Conservation (phyloP, 2,797 vertebrate genomes). For the Menidia menidia region DNA sequence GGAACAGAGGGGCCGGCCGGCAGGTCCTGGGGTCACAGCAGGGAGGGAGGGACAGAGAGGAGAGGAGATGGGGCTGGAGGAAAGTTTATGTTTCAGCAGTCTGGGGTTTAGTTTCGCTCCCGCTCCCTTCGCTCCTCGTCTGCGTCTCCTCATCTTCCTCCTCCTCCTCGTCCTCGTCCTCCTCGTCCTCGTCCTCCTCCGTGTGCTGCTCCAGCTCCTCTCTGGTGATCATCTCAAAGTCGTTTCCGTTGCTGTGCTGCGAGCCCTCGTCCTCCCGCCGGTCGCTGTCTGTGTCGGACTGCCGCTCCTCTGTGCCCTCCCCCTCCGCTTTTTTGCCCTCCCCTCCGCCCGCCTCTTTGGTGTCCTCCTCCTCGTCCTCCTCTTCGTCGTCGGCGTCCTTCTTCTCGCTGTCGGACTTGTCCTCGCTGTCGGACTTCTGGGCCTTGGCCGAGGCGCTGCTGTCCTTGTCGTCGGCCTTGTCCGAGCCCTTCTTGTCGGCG, state of each 20-base stretch:
- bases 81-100: constrained; percentile 89
- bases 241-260: constrained; percentile 99
- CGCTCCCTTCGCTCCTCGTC: constrained; percentile 76
- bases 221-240: constrained; percentile 99
- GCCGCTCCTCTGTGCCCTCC: constrained; percentile 83
- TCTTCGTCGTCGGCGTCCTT: constrained; percentile 86
- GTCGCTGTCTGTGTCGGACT: constrained; percentile 97
- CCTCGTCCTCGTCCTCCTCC: constrained; percentile 89
- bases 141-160: constrained; percentile 85
- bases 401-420: constrained; percentile 94
- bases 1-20: constrained; percentile 49
- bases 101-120: constrained; percentile 79
- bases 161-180: constrained; percentile 83
- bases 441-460: constrained; percentile 79
- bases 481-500: constrained; percentile 87
- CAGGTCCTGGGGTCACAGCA: constrained; percentile 73
- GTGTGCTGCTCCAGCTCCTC: constrained; percentile 99
- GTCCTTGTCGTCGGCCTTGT: constrained; percentile 77
- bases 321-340: constrained; percentile 75
- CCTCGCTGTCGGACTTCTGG: constrained; percentile 92
- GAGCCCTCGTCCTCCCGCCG: constrained; percentile 95
- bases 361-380: constrained; percentile 80
- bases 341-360: constrained; percentile 73
- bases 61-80: constrained; percentile 57
- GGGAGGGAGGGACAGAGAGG: constrained; percentile 42